phyloP scores from a whole-genome alignment of 2,113 vertebrate genomes.

The Poecile atricapillus region DNA sequence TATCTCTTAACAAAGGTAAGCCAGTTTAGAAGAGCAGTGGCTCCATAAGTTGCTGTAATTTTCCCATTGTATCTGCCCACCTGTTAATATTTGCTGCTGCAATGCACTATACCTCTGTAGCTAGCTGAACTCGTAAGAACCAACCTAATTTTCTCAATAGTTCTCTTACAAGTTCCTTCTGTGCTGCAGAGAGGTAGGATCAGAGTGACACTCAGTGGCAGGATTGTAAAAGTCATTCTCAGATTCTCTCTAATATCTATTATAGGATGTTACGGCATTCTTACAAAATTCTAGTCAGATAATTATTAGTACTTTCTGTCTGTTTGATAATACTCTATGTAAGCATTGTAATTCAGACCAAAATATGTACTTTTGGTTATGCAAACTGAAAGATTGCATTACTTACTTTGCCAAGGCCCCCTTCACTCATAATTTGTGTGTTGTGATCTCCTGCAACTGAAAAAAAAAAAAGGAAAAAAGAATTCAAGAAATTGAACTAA shows the following conservation, averaged over 20 bases:
- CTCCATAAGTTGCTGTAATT: neutral
- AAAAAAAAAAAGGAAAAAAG: neutral
- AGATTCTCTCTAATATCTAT: neutral
- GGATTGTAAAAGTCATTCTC: neutral
- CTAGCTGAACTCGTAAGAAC: neutral
- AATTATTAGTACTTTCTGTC: neutral
- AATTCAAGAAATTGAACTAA: neutral
- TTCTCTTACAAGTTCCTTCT: neutral
- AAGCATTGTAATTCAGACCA: neutral
- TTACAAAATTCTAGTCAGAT: neutral
- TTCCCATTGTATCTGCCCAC: neutral
- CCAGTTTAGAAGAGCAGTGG: neutral
- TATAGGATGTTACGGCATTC: neutral
- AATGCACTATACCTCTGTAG: neutral
- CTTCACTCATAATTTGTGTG: neutral
- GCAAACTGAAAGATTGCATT: neutral
- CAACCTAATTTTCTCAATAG: neutral
- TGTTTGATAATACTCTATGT: neutral
- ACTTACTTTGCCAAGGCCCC: neutral
- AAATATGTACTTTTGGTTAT: neutral
- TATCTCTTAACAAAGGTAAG: neutral
- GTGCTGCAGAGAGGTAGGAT: neutral
- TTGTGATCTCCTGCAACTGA: neutral
- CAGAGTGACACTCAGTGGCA: slow-evolving; percentile 64
- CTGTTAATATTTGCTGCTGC: neutral